Conservation (phyloP, 1,140 invertebrate genomes). For the Ptiloglossa arizonensis region DNA sequence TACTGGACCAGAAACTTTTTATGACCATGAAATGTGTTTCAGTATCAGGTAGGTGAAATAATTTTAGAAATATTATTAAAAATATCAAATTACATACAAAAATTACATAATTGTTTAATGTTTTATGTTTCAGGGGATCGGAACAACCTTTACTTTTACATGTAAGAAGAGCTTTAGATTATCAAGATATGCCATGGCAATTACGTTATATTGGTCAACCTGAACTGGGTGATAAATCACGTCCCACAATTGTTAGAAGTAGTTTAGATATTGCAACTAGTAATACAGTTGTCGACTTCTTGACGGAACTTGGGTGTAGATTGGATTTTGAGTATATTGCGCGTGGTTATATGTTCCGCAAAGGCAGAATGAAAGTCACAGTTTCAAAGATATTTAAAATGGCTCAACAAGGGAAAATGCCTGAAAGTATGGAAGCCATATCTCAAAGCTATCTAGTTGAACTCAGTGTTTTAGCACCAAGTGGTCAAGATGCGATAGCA, state of each 20-base stretch:
- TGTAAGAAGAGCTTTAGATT: constrained; percentile 90
- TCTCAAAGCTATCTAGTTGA: constrained; percentile 97
- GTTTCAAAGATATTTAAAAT: constrained; percentile 97
- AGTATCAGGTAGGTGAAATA: constrained; percentile 84
- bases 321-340: constrained; percentile 97
- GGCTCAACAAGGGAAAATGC: constrained; percentile 86
- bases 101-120: background rate
- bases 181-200: constrained; percentile 91
- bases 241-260: constrained; percentile 94
- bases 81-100: background rate
- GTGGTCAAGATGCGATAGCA: constrained; percentile 95
- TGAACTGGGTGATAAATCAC: constrained; percentile 93
- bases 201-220: constrained; percentile 94
- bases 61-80: constrained; percentile 17
- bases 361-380: constrained; percentile 98
- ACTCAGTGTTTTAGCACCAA: constrained; percentile 95
- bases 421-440: constrained; percentile 90
- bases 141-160: constrained; percentile 86
- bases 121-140: constrained; percentile 79
- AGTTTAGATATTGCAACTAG: constrained; percentile 96
- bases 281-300: constrained; percentile 94
- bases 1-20: constrained; percentile 93
- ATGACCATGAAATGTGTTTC: constrained; percentile 94
- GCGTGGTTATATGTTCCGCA: constrained; percentile 97
- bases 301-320: constrained; percentile 94